These are phyloP conservation scores for Pampusana beccarii DNA, from an alignment of 2,113 vertebrate genomes.

Conservation along the genomic window DNA sequence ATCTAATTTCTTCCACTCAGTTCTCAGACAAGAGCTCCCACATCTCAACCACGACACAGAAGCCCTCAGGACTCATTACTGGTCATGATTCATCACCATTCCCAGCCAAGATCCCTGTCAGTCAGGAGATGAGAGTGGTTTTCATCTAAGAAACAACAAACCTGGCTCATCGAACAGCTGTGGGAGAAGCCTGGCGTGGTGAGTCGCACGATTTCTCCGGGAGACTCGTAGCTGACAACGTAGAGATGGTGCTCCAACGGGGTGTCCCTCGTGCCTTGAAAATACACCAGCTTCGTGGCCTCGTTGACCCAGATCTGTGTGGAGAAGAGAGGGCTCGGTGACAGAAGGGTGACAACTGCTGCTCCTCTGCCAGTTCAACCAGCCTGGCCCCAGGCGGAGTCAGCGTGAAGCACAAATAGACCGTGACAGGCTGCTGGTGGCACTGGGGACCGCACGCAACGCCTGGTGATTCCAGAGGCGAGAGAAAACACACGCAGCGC, in stretches of 20 bases:
- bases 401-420: not conserved
- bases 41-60: not conserved
- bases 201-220: conserved; percentile 88
- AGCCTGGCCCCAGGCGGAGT: not conserved
- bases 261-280: conserved; percentile 95
- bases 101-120: not conserved
- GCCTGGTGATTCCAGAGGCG: not conserved
- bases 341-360: not conserved
- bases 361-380: not conserved
- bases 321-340: not conserved
- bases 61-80: not conserved
- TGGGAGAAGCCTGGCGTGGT: conserved; percentile 94
- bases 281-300: conserved; percentile 90
- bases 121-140: not conserved
- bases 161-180: conserved; percentile 96
- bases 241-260: conserved; percentile 96
- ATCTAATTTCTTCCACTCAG: not conserved
- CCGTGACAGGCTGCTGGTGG: not conserved
- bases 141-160: conserved; percentile 2
- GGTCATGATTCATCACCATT: not conserved
- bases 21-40: not conserved
- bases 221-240: conserved; percentile 87
- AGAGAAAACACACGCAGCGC: not conserved
- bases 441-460: accelerated
- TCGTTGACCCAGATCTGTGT: conserved; percentile 95